These are phyloP conservation scores for Willowsia nigromaculata DNA, from an alignment of 2,888 invertebrate species.

Conservation along the genomic window DNA sequence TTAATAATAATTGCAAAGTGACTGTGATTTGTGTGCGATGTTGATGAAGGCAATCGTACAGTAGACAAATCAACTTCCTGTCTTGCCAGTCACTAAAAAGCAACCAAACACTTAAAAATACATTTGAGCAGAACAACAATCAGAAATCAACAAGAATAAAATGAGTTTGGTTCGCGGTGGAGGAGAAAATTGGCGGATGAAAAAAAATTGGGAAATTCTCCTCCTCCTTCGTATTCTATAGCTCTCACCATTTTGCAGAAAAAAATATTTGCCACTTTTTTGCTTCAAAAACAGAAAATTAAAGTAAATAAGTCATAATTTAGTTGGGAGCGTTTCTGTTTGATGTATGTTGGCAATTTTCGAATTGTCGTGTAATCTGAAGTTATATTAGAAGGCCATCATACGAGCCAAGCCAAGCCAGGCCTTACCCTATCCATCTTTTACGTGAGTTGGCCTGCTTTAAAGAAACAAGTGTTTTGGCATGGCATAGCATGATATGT, in stretches of 20 bases:
- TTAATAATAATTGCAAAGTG: conserved; percentile 14
- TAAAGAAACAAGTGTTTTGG: background rate
- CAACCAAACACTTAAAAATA: background rate
- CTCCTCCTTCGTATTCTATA: background rate
- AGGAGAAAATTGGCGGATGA: conserved; percentile 32
- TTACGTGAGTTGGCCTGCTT: conserved; percentile 1
- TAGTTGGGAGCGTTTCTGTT: background rate
- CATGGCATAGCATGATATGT: background rate
- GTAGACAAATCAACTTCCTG: conserved; percentile 18
- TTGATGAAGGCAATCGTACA: background rate
- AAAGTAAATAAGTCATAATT: conserved; percentile 42
- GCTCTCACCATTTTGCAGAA: background rate
- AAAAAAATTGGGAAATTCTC: conserved; percentile 12
- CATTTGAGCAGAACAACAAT: background rate
- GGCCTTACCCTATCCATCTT: conserved; percentile 8
- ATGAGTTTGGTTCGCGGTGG: background rate
- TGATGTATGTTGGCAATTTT: conserved; percentile 1
- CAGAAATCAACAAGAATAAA: background rate
- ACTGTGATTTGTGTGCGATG: background rate
- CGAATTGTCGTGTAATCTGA: conserved; percentile 11
- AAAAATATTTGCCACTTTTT: no score
- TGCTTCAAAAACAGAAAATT: conserved; percentile 23
- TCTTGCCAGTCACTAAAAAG: background rate
- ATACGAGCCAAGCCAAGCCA: no score
- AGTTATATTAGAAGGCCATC: no score